Percentiles rank a stretch among this genome's conserved stretches.
phyloP scores from a whole-genome alignment of 2,113 vertebrate species.

The Aythya baeri region DNA sequence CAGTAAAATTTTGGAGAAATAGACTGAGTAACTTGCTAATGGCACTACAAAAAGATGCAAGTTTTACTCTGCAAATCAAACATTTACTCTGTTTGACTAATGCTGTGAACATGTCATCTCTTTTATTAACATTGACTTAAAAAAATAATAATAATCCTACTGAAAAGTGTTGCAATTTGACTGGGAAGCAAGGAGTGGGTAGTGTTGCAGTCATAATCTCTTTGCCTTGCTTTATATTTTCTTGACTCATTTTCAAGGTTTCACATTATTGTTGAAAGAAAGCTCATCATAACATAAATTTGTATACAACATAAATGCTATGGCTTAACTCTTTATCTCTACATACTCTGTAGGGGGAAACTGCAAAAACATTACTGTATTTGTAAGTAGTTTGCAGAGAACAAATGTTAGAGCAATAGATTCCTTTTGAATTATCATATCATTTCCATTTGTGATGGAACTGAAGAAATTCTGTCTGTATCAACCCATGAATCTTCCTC shows the following conservation, averaged over 20 bases:
- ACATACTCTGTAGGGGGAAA: no score
- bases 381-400: background rate
- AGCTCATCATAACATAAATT: background rate
- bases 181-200: background rate
- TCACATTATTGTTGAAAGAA: background rate
- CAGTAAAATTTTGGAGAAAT: background rate
- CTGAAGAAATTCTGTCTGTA: background rate
- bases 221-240: background rate
- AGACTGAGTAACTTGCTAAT: background rate
- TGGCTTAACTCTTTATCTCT: background rate
- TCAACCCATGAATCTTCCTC: background rate
- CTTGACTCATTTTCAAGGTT: background rate
- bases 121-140: background rate
- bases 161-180: background rate
- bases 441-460: background rate
- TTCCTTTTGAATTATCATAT: background rate
- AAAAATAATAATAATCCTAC: background rate
- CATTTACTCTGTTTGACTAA: background rate
- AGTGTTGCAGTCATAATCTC: background rate
- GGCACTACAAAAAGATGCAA: background rate
- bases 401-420: background rate
- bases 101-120: background rate
- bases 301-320: background rate
- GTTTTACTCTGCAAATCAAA: background rate
- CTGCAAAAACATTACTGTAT: background rate